These are phyloP conservation scores for Aproaerema taeniolella DNA, from an alignment of 2,888 invertebrate species.

Conservation along the genomic window DNA sequence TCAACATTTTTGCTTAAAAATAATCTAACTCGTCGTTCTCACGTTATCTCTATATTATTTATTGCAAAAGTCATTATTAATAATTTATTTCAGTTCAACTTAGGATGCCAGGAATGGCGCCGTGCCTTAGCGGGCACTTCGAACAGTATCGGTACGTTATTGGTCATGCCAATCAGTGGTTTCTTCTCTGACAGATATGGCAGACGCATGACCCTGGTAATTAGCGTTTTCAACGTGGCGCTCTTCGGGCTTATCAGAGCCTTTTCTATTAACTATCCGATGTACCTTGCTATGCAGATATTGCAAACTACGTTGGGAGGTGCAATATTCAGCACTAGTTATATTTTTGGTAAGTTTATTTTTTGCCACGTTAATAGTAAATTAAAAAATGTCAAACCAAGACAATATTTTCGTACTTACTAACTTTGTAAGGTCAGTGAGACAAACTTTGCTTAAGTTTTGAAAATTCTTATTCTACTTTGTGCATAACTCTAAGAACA, in stretches of 20 bases:
- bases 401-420: no score
- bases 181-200: conserved; percentile 78
- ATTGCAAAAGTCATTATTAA: background rate
- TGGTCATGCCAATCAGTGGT: conserved; percentile 79
- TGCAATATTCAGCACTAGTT: conserved; percentile 59
- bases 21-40: no score
- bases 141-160: conserved; percentile 79
- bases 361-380: no score
- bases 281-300: conserved; percentile 59
- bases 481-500: no score
- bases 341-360: conserved; percentile 28
- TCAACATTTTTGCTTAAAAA: background rate
- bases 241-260: conserved; percentile 48
- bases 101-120: conserved; percentile 80
- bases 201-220: conserved; percentile 47
- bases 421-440: no score
- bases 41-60: background rate
- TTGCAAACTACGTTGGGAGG: conserved; percentile 55
- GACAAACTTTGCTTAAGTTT: no score
- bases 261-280: conserved; percentile 40
- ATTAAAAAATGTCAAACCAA: no score
- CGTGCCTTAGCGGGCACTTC: conserved; percentile 80
- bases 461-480: no score
- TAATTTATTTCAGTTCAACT: conserved; percentile 58
- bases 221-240: conserved; percentile 44